A percentile compares a stretch with the other conserved stretches of the same genome.
phyloP scores from a whole-genome alignment of 2,113 vertebrate genomes.

The Amblyopsis rosae region DNA sequence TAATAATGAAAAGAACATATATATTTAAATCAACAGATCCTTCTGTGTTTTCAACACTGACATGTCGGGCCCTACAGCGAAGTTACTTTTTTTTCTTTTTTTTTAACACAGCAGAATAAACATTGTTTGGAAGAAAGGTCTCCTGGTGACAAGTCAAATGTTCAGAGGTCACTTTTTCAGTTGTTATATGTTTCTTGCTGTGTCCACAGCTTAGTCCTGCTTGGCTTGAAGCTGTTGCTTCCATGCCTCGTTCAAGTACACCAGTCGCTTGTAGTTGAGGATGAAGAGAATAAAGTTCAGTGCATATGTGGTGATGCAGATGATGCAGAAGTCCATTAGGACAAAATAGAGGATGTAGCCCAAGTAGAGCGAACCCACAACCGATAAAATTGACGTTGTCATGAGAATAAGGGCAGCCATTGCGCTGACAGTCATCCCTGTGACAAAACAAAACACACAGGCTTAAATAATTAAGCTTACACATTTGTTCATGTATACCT shows the following conservation, averaged over 20 bases:
- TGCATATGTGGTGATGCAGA: constrained; percentile 91
- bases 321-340: constrained; percentile 97
- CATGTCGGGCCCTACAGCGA: constrained; percentile 73
- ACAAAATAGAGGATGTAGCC: constrained; percentile 99
- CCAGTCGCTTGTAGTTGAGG: constrained; percentile 99
- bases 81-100: constrained; percentile 62
- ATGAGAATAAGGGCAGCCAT: constrained; percentile 96
- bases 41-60: constrained; percentile 67
- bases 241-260: constrained; percentile 99
- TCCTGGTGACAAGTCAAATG: constrained; percentile 86
- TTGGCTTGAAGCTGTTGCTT: constrained; percentile 94
- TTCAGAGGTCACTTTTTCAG: constrained; percentile 70
- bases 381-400: constrained; percentile 95
- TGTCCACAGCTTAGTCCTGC: constrained; percentile 82
- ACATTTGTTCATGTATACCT: too few species aligned
- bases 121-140: constrained; percentile 92
- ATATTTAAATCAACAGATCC: constrained; percentile 62
- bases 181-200: constrained; percentile 48
- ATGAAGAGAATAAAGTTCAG: constrained; percentile 99
- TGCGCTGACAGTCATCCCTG: constrained; percentile 97
- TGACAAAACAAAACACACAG: constrained; percentile 50
- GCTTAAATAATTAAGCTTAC: constrained; percentile 27
- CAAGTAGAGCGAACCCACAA: constrained; percentile 94
- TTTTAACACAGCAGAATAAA: constrained; percentile 90
- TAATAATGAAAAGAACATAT: constrained; percentile 60